Evolutionary conservation across 2,797 vertebrate species (phyloP), one percentile per base, ranked within the genome.

Genomic region (Synanceia verrucosa): DNA sequence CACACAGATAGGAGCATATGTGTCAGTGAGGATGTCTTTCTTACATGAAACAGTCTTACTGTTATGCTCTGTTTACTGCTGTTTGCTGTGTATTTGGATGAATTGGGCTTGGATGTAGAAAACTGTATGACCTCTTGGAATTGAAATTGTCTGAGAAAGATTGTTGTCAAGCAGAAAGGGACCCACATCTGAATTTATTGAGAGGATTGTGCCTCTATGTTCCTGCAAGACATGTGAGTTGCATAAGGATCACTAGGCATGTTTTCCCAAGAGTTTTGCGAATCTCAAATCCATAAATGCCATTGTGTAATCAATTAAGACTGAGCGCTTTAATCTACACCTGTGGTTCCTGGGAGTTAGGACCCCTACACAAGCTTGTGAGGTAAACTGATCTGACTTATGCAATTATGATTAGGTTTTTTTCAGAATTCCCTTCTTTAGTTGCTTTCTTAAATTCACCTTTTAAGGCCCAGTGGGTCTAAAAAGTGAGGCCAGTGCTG

Each of bases 11-110:
- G 6, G 36, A 76, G 77, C 50, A 58, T 79, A 80, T 79, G 71
- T 80, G 59, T 55, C 58, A 71, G 55, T n/a, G 71, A 76, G 52
- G 63, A 66, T 72, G 65, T 72, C 63, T 86, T 58, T 56, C 64
- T 84, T 56, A 73, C 70, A 74, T 72, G 47, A 74, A 86, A 64
- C 55, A 55, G 50, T 34, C 29, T 7, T 21, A 19, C 51, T 70
- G 28, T 70, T 39, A 56, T 65, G 47, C 70, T 79, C 41, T 67
- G 50, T 86, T 82, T 65, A 41, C 61, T 56, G 57, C 61, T 56
- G 57, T 71, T 75, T 73, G 60, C 47, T 44, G 39, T 59, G 57
- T 55, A 77, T 75, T 26, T 64, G 53, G 41, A 50, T 73, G 67
- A 81, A 55, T 48, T 43, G 24, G 44, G 33, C 34, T 58, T 51